A percentile compares a stretch with the other conserved stretches of the same genome.
phyloP scores from a whole-genome alignment of 1,140 invertebrate genomes.

The Lepidurus apus region DNA sequence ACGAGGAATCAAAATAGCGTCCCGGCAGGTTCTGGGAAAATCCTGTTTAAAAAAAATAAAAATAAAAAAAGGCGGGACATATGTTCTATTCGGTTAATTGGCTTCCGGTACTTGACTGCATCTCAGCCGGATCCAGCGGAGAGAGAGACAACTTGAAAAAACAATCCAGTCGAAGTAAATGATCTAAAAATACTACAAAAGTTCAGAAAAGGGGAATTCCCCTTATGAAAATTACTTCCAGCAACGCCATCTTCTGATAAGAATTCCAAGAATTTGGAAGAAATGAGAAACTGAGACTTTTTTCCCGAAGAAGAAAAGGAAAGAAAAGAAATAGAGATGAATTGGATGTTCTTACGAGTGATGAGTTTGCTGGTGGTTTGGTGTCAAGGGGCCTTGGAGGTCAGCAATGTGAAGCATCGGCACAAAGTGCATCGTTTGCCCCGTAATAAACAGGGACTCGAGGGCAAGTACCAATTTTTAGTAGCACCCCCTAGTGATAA shows the following conservation, averaged over 20 bases:
- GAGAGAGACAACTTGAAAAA: not conserved
- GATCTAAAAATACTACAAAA: not conserved
- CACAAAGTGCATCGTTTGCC: not conserved
- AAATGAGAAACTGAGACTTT: not conserved
- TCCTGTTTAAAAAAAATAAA: not conserved
- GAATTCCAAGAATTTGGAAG: not conserved
- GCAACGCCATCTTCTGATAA: not conserved
- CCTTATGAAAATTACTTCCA: not conserved
- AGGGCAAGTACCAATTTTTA: not conserved
- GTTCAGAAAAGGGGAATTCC: not conserved
- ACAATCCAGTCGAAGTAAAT: not conserved
- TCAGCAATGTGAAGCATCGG: not conserved
- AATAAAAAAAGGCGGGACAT: not conserved
- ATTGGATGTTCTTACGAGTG: not conserved
- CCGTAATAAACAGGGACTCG: not conserved
- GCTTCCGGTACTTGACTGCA: not conserved
- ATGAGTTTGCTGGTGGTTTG: not conserved
- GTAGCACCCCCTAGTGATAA: not conserved
- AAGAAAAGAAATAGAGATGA: not conserved
- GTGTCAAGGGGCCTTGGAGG: not conserved
- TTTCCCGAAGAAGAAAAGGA: not conserved
- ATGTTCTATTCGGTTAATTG: not conserved
- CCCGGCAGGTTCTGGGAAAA: no score
- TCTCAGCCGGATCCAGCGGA: not conserved
- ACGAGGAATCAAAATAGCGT: not conserved